Percentiles rank a stretch among this genome's conserved stretches.
phyloP scores from a whole-genome alignment of 1,140 invertebrate genomes.

The Amyelois transitella region DNA sequence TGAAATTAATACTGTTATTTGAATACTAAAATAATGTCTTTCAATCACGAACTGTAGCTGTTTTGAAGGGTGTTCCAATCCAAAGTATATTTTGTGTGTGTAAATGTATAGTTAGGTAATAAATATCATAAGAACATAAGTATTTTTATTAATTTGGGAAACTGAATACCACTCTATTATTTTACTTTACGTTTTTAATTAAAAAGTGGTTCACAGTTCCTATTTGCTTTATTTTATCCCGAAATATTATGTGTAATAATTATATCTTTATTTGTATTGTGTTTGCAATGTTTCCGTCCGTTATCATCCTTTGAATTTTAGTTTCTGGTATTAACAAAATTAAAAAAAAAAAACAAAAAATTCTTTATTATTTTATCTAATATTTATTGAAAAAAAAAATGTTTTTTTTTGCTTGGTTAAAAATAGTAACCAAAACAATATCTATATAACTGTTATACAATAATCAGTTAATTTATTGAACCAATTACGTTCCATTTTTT shows the following conservation, averaged over 20 bases:
- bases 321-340: too few relatives aligned
- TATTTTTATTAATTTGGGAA: conserved; percentile 15
- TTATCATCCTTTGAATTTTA: too few relatives aligned
- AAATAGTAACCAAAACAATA: too few relatives aligned
- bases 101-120: conserved; percentile 15
- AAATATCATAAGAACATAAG: neutral
- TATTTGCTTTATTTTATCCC: conserved; percentile 30
- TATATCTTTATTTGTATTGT: too few relatives aligned
- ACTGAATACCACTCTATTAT: conserved; percentile 36
- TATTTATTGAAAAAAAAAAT: too few relatives aligned
- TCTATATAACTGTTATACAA: too few relatives aligned
- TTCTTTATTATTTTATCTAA: too few relatives aligned
- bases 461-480: too few relatives aligned
- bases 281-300: too few relatives aligned
- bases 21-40: neutral
- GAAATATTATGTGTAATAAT: neutral
- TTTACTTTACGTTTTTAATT: conserved; percentile 21
- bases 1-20: too few relatives aligned
- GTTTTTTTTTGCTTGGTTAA: too few relatives aligned
- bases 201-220: conserved; percentile 59
- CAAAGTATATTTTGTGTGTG: conserved; percentile 16
- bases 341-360: too few relatives aligned
- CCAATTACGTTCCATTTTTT: conserved; percentile 13
- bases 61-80: conserved; percentile 1
- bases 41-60: neutral